Evolutionary conservation across 92 coral and sea anemone genomes (phyloP).

Genomic region (Parazoanthus darwini): DNA sequence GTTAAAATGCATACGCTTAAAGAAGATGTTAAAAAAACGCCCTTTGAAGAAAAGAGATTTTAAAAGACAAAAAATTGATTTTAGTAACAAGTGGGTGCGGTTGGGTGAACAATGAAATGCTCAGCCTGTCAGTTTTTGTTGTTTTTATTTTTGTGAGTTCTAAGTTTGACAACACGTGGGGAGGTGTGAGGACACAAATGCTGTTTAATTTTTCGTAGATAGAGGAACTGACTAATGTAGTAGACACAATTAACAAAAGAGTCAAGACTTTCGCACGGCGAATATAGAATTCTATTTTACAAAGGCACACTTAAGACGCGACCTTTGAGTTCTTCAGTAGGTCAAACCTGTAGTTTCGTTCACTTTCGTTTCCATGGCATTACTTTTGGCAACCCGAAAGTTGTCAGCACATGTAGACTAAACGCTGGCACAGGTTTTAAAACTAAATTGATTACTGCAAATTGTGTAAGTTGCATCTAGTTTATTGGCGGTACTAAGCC

Average conservation of each 20-base stretch:
- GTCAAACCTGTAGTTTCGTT: no score
- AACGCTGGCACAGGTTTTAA: not conserved
- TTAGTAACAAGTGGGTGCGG: not conserved
- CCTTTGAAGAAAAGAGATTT: no score
- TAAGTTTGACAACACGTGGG: not conserved
- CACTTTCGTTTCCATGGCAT: not conserved
- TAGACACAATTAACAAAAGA: not conserved
- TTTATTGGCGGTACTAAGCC: no score
- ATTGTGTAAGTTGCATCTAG: slow-evolving; percentile 35
- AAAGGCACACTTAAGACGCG: no score
- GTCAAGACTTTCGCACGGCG: no score
- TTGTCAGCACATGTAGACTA: not conserved
- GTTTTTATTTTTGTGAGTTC: not conserved
- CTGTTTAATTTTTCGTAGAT: not conserved
- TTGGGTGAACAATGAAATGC: no score
- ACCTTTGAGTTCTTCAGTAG: no score
- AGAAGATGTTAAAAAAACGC: not conserved
- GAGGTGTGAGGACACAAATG: no score
- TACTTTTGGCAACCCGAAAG: slow-evolving; percentile 1
- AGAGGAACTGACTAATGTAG: not conserved
- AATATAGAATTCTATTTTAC: no score
- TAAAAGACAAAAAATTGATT: not conserved
- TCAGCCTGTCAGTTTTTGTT: not conserved
- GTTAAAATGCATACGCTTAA: not conserved
- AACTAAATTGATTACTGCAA: not conserved